Conservation (phyloP, 2,113 vertebrate genomes). For the Oryzias celebensis region DNA sequence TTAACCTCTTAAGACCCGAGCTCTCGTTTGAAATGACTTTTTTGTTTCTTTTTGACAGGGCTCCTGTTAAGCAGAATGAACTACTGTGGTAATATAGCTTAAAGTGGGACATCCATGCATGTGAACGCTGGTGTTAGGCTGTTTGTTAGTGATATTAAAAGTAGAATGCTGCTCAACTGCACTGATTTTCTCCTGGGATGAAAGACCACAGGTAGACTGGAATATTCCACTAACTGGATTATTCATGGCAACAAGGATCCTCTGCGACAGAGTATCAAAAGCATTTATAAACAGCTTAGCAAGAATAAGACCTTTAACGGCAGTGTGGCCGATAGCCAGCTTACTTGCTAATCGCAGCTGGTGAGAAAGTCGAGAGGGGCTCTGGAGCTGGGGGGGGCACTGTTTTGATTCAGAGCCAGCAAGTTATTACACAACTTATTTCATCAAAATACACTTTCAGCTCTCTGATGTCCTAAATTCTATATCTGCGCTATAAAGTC, state of each 20-base stretch:
- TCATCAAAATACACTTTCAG: conserved; percentile 45
- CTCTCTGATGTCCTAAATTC: conserved; percentile 61
- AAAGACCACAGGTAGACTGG: conserved; percentile 60
- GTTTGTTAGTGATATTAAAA: no score
- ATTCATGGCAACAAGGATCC: conserved; percentile 46
- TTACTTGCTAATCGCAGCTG: conserved; percentile 46
- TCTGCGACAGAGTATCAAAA: conserved; percentile 49
- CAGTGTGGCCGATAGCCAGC: conserved; percentile 52
- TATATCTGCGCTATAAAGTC: conserved; percentile 45
- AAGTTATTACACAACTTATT: conserved; percentile 44
- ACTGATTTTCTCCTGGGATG: conserved; percentile 37
- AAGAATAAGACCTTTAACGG: conserved; percentile 51
- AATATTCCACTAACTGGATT: conserved; percentile 62
- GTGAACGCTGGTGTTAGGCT: no score
- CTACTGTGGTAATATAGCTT: no score
- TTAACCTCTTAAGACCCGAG: no score
- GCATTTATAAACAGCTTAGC: conserved; percentile 68
- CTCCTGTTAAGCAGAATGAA: no score
- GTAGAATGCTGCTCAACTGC: neutral
- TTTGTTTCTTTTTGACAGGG: no score
- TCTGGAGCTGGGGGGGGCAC: conserved; percentile 36
- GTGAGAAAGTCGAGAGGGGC: conserved; percentile 41
- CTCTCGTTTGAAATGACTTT: no score
- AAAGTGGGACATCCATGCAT: no score
- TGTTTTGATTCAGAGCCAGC: conserved; percentile 27